Conservation (phyloP, 2,113 vertebrate species). For the Bubalus kerabau region DNA sequence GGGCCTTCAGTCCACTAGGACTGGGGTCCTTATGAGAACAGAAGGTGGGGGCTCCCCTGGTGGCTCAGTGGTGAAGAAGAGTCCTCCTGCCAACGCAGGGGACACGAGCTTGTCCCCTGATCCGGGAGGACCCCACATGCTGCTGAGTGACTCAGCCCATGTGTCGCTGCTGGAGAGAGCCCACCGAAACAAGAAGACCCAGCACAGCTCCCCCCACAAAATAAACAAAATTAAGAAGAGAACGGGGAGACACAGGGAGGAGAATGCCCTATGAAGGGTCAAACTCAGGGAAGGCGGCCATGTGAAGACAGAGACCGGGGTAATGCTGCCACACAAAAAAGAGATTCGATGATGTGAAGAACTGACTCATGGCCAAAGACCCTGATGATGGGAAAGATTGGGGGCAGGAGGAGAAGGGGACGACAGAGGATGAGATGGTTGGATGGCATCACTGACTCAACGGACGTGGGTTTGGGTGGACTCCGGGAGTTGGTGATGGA, state of each 20-base stretch:
- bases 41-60: neutral
- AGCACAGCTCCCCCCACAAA: neutral
- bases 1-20: neutral
- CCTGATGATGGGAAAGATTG: neutral
- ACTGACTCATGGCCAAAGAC: neutral
- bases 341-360: accelerated
- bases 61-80: neutral
- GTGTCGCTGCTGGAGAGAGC: neutral
- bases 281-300: neutral
- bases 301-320: neutral
- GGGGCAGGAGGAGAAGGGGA: accelerated
- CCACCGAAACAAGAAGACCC: accelerated
- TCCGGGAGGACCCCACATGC: neutral
- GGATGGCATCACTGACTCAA: accelerated
- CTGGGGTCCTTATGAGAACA: neutral
- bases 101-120: accelerated
- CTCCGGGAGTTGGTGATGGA: neutral
- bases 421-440: accelerated
- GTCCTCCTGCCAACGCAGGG: accelerated
- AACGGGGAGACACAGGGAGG: neutral
- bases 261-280: neutral
- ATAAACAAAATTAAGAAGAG: neutral
- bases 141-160: neutral
- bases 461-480: neutral
- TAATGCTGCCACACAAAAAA: neutral